phyloP scores from a whole-genome alignment of 2,797 vertebrate species.

The Acanthopagrus latus region DNA sequence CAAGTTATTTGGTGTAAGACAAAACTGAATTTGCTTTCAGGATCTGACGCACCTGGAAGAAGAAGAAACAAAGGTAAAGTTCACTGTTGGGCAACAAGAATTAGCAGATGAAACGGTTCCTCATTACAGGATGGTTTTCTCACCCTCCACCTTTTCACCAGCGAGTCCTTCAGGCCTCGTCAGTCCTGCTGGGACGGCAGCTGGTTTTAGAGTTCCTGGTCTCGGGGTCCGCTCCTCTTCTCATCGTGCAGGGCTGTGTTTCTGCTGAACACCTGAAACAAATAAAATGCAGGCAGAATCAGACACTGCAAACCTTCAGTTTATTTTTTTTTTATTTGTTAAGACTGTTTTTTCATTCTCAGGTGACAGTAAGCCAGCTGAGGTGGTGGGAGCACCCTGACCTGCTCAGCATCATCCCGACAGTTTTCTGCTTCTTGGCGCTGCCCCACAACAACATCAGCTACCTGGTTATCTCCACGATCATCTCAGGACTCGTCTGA shows the following conservation, averaged over 20 bases:
- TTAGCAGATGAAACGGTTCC: too few relatives aligned
- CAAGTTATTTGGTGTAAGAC: too few relatives aligned
- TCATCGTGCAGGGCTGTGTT: too few relatives aligned
- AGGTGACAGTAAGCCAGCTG: too few relatives aligned
- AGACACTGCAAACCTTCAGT: neutral
- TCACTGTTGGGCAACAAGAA: too few relatives aligned
- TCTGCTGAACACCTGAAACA: neutral
- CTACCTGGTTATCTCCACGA: constrained; percentile 97
- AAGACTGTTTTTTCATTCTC: too few relatives aligned
- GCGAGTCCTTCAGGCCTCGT: constrained; percentile 86
- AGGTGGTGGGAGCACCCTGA: too few relatives aligned
- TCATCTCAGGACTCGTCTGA: constrained; percentile 94
- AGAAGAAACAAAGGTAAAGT: neutral
- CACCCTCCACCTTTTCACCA: too few relatives aligned
- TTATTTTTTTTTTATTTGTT: rapidly evolving
- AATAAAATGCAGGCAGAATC: too few relatives aligned
- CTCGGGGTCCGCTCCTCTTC: too few relatives aligned
- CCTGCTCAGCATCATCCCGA: constrained; percentile 93
- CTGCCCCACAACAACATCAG: constrained; percentile 97
- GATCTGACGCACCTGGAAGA: constrained; percentile 89
- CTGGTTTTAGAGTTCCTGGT: too few relatives aligned
- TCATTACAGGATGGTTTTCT: too few relatives aligned
- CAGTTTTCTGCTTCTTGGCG: constrained; percentile 92
- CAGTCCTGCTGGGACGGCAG: constrained; percentile 82
- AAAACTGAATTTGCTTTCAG: constrained; percentile 87